These are phyloP conservation scores for Catharus ustulatus DNA, from an alignment of 2,797 vertebrate genomes.

Conservation along the genomic window DNA sequence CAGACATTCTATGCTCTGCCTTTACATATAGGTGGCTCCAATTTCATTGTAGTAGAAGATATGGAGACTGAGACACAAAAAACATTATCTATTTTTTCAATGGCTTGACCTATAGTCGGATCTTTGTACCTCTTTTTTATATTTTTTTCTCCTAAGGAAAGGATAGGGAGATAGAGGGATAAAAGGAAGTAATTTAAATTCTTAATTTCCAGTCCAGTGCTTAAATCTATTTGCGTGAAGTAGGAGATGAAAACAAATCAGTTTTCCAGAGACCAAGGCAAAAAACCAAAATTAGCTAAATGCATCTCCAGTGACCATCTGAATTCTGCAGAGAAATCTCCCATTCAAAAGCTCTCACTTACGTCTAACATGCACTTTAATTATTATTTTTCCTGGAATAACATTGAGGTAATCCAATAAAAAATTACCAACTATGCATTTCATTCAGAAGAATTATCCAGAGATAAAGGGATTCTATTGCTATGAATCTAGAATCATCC, in stretches of 20 bases:
- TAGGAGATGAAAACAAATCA: background rate
- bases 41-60: background rate
- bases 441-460: background rate
- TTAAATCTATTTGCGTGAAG: background rate
- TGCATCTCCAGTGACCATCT: background rate
- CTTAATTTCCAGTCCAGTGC: background rate
- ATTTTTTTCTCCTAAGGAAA: background rate
- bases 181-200: background rate
- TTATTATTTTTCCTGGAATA: background rate
- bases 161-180: background rate
- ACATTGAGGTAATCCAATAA: background rate
- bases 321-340: background rate
- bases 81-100: background rate
- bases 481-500: background rate
- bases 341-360: background rate
- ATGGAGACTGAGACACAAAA: background rate
- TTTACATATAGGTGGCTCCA: background rate
- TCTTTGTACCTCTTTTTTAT: background rate
- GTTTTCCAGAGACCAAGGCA: background rate
- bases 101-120: background rate
- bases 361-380: background rate
- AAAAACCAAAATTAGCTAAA: background rate
- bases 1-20: background rate
- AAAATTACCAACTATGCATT: background rate
- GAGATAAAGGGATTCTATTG: background rate